A percentile compares a stretch with the other conserved stretches of the same genome.
These are phyloP conservation scores for Barnardius zonarius DNA, from an alignment of 2,113 vertebrate genomes.

Conservation along the genomic window DNA sequence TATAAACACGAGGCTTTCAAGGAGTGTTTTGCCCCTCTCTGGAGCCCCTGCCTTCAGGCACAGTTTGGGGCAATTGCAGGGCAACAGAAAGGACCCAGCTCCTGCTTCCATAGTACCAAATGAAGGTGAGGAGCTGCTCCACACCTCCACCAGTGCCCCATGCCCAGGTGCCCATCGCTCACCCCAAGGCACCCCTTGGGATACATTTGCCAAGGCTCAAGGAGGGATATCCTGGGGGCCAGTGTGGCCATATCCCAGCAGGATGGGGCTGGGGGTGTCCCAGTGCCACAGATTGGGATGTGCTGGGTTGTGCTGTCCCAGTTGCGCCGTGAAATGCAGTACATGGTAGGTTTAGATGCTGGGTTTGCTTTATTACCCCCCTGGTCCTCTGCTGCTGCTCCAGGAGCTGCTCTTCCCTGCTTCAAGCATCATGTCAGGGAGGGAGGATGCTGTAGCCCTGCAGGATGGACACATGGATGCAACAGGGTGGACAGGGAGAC, in stretches of 20 bases:
- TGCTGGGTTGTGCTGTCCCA: background rate
- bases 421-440: background rate
- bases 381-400: background rate
- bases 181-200: background rate
- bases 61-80: background rate
- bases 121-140: background rate
- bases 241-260: fast-evolving
- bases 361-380: background rate
- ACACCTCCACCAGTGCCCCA: background rate
- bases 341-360: background rate
- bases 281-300: background rate
- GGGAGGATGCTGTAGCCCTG: background rate
- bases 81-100: background rate
- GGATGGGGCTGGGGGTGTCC: background rate
- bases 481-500: background rate
- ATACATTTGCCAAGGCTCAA: fast-evolving
- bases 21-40: background rate
- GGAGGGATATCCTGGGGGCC: fast-evolving
- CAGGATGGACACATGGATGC: background rate
- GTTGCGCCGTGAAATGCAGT: slow-evolving; percentile 4
- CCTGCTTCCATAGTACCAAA: background rate
- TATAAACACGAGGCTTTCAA: background rate
- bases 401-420: background rate
- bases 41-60: background rate
- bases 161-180: fast-evolving